Evolutionary conservation across 1,140 invertebrate species (phyloP).

Genomic region (Globodera rostochiensis): DNA sequence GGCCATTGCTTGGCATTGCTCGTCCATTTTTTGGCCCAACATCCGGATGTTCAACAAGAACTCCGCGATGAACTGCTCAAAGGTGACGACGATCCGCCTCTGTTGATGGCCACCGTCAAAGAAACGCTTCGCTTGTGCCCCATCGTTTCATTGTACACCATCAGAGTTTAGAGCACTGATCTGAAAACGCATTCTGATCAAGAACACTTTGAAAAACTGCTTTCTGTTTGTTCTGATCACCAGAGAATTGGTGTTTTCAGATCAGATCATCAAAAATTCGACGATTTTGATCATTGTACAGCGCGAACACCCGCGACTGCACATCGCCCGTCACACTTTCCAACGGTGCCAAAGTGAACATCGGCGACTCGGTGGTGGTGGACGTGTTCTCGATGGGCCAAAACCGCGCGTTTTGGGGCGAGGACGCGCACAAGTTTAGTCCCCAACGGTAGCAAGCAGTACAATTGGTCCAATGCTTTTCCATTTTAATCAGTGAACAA

Average conservation of each 20-base stretch:
- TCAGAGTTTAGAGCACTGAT: not conserved
- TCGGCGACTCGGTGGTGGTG: constrained; percentile 4
- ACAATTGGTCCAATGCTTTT: not conserved
- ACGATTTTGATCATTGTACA: too few relatives aligned
- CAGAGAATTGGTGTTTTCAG: too few relatives aligned
- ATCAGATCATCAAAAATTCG: too few relatives aligned
- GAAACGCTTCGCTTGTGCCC: constrained; percentile 1
- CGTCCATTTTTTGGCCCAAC: not conserved
- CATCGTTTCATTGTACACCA: constrained; percentile 5
- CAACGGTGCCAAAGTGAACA: not conserved
- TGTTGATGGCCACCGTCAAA: not conserved
- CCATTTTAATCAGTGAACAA: too few relatives aligned
- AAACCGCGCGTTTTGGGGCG: constrained; percentile 14
- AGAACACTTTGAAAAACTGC: too few relatives aligned
- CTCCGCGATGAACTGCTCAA: not conserved
- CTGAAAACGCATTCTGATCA: too few relatives aligned
- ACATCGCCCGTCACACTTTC: not conserved
- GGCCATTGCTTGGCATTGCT: not conserved
- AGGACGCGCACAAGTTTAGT: not conserved
- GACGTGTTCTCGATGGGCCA: constrained; percentile 1
- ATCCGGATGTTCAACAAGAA: not conserved
- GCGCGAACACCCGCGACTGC: too few relatives aligned
- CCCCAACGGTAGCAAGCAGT: not conserved
- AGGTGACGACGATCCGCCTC: not conserved
- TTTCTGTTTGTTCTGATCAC: too few relatives aligned